These are phyloP conservation scores for Lycaena phlaeas DNA, from an alignment of 2,888 invertebrate genomes.

Conservation along the genomic window DNA sequence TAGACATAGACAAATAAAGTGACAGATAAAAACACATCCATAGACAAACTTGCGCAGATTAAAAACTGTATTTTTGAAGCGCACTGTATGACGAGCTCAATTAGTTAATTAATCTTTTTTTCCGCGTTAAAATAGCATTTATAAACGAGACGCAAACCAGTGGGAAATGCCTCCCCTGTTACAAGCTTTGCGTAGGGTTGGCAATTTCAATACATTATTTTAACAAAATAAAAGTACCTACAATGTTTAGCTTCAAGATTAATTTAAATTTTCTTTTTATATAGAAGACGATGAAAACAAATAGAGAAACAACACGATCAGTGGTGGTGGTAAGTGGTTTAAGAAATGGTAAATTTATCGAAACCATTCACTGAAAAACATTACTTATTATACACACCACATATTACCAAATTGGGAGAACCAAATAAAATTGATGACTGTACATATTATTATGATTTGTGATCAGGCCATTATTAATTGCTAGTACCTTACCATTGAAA, in stretches of 20 bases:
- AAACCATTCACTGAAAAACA: too few relatives aligned
- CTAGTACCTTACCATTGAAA: too few relatives aligned
- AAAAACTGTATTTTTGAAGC: constrained; percentile 18
- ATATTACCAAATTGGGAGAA: too few relatives aligned
- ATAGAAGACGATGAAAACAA: too few relatives aligned
- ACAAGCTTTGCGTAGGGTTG: constrained; percentile 40
- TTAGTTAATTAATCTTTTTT: constrained; percentile 73
- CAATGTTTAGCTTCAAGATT: background rate
- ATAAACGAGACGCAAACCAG: constrained; percentile 62
- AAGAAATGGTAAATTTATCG: too few relatives aligned
- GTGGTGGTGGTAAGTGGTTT: too few relatives aligned
- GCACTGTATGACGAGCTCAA: constrained; percentile 46
- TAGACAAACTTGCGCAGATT: constrained; percentile 17
- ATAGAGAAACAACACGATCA: too few relatives aligned
- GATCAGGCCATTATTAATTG: too few relatives aligned
- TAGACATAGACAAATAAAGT: constrained; percentile 9
- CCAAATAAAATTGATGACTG: too few relatives aligned
- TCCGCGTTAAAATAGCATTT: constrained; percentile 71
- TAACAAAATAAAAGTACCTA: background rate
- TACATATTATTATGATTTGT: too few relatives aligned
- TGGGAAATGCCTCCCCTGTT: constrained; percentile 52
- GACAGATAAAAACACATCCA: constrained; percentile 9
- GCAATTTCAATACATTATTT: constrained; percentile 12
- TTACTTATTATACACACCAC: too few relatives aligned
- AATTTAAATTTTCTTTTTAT: too few relatives aligned